phyloP scores from a whole-genome alignment of 2,888 invertebrate genomes.

The Drosophila conformis region DNA sequence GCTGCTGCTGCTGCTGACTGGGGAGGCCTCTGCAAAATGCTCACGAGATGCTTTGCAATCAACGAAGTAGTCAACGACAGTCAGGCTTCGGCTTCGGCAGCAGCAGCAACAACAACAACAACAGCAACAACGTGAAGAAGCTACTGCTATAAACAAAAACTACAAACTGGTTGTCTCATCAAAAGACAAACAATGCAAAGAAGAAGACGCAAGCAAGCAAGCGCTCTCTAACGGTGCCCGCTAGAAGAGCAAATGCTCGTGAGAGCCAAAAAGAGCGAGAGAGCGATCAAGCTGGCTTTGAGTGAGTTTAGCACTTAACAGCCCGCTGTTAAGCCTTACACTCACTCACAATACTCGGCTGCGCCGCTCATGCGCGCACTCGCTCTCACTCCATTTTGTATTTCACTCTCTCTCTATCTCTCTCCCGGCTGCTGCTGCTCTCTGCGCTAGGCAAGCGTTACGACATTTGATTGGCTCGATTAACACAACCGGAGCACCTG shows the following conservation, averaged over 20 bases:
- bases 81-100: constrained; percentile 57
- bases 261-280: not conserved
- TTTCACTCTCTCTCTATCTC: constrained; percentile 36
- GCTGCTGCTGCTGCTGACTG: constrained; percentile 40
- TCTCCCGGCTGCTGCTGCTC: constrained; percentile 18
- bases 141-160: constrained; percentile 71
- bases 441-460: constrained; percentile 45
- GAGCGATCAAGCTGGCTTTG: constrained; percentile 29
- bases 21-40: constrained; percentile 63
- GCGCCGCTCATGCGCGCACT: constrained; percentile 29
- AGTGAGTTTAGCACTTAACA: constrained; percentile 58
- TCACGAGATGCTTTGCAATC: constrained; percentile 72
- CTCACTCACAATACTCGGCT: constrained; percentile 21
- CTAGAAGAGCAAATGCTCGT: constrained; percentile 27
- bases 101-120: constrained; percentile 35
- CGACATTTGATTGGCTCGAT: constrained; percentile 83
- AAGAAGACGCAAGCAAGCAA: constrained; percentile 26
- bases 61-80: constrained; percentile 43
- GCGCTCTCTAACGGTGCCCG: constrained; percentile 75
- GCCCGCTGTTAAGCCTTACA: constrained; percentile 32
- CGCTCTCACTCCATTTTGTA: constrained; percentile 65
- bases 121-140: constrained; percentile 59
- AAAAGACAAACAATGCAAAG: constrained; percentile 66
- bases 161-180: constrained; percentile 77
- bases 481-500: constrained; percentile 82